Percentiles rank a stretch among this genome's conserved stretches.
These are phyloP conservation scores for Polypedilum pembai DNA, from an alignment of 1,140 invertebrate species.

Conservation along the genomic window DNA sequence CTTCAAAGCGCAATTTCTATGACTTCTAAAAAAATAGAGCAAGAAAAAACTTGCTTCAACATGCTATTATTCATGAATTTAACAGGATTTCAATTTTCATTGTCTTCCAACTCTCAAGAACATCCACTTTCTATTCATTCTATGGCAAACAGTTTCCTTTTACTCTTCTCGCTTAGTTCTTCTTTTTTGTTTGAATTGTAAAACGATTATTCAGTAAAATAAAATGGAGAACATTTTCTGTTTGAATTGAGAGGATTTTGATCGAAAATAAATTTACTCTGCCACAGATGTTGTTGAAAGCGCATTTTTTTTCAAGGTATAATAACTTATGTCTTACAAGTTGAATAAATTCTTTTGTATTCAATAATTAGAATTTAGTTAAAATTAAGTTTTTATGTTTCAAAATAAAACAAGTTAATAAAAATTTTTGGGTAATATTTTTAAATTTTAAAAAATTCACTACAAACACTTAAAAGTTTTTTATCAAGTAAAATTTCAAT, in stretches of 20 bases:
- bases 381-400: too few relatives aligned
- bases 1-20: not conserved
- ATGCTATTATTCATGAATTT: conserved; percentile 22
- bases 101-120: not conserved
- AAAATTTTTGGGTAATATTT: too few relatives aligned
- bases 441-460: not conserved
- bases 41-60: not conserved
- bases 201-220: not conserved
- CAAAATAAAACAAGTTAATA: too few relatives aligned
- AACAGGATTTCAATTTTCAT: conserved; percentile 28
- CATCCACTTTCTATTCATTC: not conserved
- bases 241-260: not conserved
- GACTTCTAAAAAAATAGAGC: conserved; percentile 9
- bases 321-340: too few relatives aligned
- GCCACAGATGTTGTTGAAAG: too few relatives aligned
- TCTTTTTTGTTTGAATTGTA: not conserved
- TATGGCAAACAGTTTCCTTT: not conserved
- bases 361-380: too few relatives aligned
- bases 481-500: too few relatives aligned
- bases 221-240: not conserved
- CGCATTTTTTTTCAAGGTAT: too few relatives aligned
- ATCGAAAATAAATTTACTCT: too few relatives aligned
- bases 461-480: not conserved
- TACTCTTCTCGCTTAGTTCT: not conserved
- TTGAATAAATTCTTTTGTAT: too few relatives aligned